Evolutionary conservation across 1,140 invertebrate species (phyloP).

Genomic region (Octopus bimaculoides): DNA sequence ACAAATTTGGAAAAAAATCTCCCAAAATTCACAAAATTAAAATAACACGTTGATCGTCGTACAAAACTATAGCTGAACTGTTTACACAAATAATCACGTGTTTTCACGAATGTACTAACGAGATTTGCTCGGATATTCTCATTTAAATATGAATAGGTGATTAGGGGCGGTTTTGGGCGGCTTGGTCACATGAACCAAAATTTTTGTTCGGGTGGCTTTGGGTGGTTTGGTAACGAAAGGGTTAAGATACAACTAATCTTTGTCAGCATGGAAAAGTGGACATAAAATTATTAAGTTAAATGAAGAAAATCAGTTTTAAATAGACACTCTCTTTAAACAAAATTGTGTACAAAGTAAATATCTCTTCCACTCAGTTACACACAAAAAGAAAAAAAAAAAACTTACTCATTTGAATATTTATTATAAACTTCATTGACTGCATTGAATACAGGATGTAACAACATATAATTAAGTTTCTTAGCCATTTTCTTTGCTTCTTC

Average conservation of each 20-base stretch:
- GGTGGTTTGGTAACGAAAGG: not conserved
- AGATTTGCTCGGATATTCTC: no score
- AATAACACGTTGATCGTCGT: no score
- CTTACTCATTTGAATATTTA: constrained; percentile 92
- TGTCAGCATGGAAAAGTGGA: not conserved
- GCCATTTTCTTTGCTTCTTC: constrained; percentile 74
- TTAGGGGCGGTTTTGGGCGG: no score
- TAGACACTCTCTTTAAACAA: not conserved
- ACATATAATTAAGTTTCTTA: constrained; percentile 71
- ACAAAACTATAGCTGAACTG: no score
- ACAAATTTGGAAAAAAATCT: no score
- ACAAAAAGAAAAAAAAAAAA: constrained; percentile 26
- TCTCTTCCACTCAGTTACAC: not conserved
- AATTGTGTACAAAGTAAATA: not conserved
- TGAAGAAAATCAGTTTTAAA: not conserved
- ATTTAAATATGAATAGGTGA: no score
- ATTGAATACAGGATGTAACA: constrained; percentile 73
- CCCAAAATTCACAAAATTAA: no score
- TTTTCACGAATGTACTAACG: no score
- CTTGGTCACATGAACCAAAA: no score
- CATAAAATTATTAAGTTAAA: not conserved
- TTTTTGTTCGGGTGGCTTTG: no score
- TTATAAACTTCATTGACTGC: constrained; percentile 80
- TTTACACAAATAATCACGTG: no score
- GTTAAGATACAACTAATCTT: not conserved